Evolutionary conservation across 2,888 invertebrate genomes (phyloP), one percentile per base, ranked within the genome.

Genomic region (Diabrotica balteata): DNA sequence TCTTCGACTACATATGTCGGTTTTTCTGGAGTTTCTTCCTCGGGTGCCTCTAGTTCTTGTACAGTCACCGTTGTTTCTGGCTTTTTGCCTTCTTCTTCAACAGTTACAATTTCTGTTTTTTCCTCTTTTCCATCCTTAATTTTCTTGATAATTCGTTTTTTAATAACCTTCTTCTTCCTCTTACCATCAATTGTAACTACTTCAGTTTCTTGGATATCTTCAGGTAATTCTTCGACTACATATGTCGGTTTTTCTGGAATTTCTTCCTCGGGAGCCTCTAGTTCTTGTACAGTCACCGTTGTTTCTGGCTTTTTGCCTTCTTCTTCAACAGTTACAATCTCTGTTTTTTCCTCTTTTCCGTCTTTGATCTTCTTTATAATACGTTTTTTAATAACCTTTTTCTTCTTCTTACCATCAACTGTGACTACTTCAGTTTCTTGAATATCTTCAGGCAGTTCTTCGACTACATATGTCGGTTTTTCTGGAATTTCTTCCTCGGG

Each of bases 61-160:
- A 77, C 76, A 46, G 76, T 78, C 8, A 78, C 77, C 6, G 83
- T 73, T 63, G 83, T 79, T 76, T 85, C 77, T 73, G 86, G 80
- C 59, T 73, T 69, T 72, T 83, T 80, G 32, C 78, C 80, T 58
- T 80, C 79, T 69, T 81, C 80, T 70, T 82, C 78, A 22, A 80
- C 76, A 7, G 81, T 81, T 7, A 77, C 76, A 66, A 82, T 74
- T 78, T 85, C 84, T 0, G 85, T 82, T 75, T 67, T 80, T 73
- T 86, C 85, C 51, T 84, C 80, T 74, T 81, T 83, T 52, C 80
- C 76, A 59, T 81, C 85, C 2, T 81, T 77, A 44, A 84, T 80
- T 58, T 82, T 85, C 59, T 83, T 85, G n/a, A 82, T 80, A 42
- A 81, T 80, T 63, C 82, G 76, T 76, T 66, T 78, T 63, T 74